Evolutionary conservation across 2,113 vertebrate species (phyloP).

Genomic region (Tringa solitaria): DNA sequence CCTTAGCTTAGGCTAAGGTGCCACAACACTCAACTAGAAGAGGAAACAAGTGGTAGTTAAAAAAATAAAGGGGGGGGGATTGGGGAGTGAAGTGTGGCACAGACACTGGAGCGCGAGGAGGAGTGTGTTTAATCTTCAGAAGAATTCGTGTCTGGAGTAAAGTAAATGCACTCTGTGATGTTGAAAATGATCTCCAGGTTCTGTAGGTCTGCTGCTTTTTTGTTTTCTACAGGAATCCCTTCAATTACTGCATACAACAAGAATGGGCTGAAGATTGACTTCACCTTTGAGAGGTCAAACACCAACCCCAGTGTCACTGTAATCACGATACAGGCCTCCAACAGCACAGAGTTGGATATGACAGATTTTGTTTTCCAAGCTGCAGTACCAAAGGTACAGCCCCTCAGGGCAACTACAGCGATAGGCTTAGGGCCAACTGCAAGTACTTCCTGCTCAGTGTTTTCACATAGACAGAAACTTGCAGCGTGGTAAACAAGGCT

Average conservation of each 20-base stretch:
- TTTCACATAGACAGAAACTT: not conserved
- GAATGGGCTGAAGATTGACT: slow-evolving; percentile 98
- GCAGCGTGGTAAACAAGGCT: not conserved
- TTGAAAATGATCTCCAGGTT: not conserved
- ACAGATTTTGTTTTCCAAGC: slow-evolving; percentile 99
- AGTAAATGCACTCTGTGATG: not conserved
- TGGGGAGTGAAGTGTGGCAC: not conserved
- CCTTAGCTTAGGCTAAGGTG: not conserved
- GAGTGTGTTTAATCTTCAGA: not conserved
- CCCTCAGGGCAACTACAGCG: not conserved
- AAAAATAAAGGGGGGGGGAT: not conserved
- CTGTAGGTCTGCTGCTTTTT: not conserved
- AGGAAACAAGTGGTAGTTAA: not conserved
- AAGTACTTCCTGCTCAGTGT: not conserved
- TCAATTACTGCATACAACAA: slow-evolving; percentile 97
- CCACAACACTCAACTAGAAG: not conserved
- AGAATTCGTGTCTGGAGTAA: not conserved
- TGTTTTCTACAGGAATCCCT: slow-evolving; percentile 84
- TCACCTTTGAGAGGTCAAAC: slow-evolving; percentile 96
- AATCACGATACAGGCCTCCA: slow-evolving; percentile 97
- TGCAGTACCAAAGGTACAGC: slow-evolving; percentile 98
- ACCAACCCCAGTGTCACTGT: slow-evolving; percentile 94
- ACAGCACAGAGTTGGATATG: slow-evolving; percentile 95
- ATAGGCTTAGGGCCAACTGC: not conserved
- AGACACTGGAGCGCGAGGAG: not conserved